Evolutionary conservation across 2,797 vertebrate species (phyloP).

Genomic region (Menidia menidia): DNA sequence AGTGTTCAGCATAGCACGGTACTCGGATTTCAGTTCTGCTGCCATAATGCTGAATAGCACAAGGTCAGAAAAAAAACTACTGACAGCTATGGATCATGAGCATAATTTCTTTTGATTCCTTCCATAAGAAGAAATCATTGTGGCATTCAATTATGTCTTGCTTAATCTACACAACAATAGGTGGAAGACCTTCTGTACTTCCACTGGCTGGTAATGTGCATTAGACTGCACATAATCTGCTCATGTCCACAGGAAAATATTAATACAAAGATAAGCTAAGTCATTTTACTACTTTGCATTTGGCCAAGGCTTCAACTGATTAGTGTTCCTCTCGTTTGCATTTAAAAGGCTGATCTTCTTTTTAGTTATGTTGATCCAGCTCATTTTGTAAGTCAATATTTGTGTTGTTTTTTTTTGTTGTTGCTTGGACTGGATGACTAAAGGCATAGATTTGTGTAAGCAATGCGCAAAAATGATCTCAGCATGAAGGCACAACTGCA

Average conservation of each 20-base stretch:
- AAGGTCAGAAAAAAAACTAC: background rate
- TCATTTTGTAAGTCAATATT: constrained; percentile 74
- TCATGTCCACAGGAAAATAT: constrained; percentile 67
- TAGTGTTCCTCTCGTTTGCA: constrained; percentile 70
- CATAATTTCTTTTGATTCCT: background rate
- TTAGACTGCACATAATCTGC: constrained; percentile 67
- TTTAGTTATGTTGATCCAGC: constrained; percentile 76
- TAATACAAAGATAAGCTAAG: constrained; percentile 74
- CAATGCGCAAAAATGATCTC: constrained; percentile 59
- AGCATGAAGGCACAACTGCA: constrained; percentile 36
- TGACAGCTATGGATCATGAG: constrained; percentile 12
- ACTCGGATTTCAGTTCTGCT: no score
- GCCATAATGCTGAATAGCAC: no score
- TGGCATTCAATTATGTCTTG: constrained; percentile 44
- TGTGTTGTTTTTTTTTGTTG: constrained; percentile 41
- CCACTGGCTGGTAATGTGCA: constrained; percentile 63
- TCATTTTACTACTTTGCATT: constrained; percentile 59
- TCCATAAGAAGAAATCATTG: constrained; percentile 22
- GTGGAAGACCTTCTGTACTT: constrained; percentile 59
- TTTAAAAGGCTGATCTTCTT: constrained; percentile 74
- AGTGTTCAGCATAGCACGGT: no score
- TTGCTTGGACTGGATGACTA: constrained; percentile 53
- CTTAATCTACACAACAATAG: constrained; percentile 49
- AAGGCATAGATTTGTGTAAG: constrained; percentile 55
- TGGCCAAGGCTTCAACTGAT: constrained; percentile 58